Evolutionary conservation across 1,140 invertebrate species (phyloP).

Genomic region (Uloborus diversus): DNA sequence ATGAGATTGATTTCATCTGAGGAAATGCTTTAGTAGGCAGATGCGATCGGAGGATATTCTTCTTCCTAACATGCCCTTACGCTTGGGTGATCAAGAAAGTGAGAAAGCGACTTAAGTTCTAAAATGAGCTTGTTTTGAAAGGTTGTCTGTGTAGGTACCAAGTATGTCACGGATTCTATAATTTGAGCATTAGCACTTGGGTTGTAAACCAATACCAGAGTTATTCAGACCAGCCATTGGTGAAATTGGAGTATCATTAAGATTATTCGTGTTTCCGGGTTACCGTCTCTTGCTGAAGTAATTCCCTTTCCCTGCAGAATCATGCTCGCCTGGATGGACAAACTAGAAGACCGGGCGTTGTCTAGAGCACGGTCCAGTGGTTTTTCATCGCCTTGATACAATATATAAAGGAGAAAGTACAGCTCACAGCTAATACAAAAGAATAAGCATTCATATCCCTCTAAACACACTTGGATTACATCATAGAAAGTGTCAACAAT

Average conservation of each 20-base stretch:
- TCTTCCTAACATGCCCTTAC: conserved; percentile 17
- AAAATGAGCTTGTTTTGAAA: conserved; percentile 38
- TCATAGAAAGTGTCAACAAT: conserved; percentile 16
- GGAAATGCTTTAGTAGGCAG: too few species aligned
- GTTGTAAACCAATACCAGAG: conserved; percentile 37
- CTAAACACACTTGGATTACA: conserved; percentile 21
- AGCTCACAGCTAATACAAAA: conserved; percentile 6
- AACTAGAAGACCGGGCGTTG: conserved; percentile 36
- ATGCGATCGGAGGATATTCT: too few species aligned
- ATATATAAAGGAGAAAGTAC: conserved; percentile 39
- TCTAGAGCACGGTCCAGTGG: conserved; percentile 32
- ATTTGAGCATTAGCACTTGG: conserved; percentile 33
- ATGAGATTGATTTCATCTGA: too few species aligned
- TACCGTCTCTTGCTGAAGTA: conserved; percentile 8
- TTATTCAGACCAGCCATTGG: conserved; percentile 41
- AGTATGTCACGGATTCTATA: conserved; percentile 30
- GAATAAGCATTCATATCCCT: background rate
- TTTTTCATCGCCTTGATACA: conserved; percentile 14
- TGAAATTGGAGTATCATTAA: conserved; percentile 51
- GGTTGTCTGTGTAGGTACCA: conserved; percentile 3
- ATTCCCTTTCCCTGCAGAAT: conserved; percentile 28
- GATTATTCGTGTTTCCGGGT: conserved; percentile 48
- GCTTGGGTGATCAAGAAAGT: conserved; percentile 16
- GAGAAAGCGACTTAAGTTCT: conserved; percentile 3
- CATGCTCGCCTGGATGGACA: conserved; percentile 31